Conservation (phyloP, 2,797 vertebrate species). For the Myotis myotis region DNA sequence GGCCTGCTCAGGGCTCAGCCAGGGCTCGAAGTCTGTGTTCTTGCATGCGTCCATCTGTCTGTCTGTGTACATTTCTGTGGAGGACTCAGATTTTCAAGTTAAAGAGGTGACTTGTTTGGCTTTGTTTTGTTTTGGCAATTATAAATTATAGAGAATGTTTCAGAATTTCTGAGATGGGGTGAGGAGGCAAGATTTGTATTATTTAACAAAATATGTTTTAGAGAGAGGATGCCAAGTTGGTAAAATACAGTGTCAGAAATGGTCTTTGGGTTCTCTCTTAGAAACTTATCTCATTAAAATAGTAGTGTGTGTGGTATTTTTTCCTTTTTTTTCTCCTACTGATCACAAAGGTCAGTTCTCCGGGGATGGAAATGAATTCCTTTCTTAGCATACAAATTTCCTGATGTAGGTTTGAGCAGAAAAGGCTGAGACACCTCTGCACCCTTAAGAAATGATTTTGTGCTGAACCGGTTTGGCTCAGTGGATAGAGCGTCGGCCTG, state of each 20-base stretch:
- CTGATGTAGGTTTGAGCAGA: slow-evolving; percentile 64
- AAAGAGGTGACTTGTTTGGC: slow-evolving; percentile 77
- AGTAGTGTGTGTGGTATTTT: neutral
- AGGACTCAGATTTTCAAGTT: slow-evolving; percentile 67
- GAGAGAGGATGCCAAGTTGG: slow-evolving; percentile 33
- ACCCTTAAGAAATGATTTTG: slow-evolving; percentile 15
- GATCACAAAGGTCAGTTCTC: slow-evolving; percentile 10
- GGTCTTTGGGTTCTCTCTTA: slow-evolving; percentile 8
- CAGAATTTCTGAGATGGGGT: neutral
- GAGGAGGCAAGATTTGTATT: slow-evolving; percentile 49
- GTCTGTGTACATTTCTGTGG: slow-evolving; percentile 73
- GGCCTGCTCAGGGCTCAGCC: slow-evolving; percentile 64
- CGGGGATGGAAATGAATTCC: slow-evolving; percentile 49
- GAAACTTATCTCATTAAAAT: neutral
- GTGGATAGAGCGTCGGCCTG: too few relatives aligned
- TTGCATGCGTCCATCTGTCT: slow-evolving; percentile 48
- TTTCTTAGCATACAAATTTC: slow-evolving; percentile 48
- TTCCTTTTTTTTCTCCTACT: neutral
- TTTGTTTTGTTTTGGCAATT: slow-evolving; percentile 51
- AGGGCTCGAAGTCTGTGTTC: slow-evolving; percentile 63
- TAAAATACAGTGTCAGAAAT: slow-evolving; percentile 31
- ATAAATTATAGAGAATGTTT: slow-evolving; percentile 18
- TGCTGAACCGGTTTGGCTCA: too few relatives aligned
- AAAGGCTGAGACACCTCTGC: slow-evolving; percentile 49
- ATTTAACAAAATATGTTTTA: slow-evolving; percentile 9